Base-by-base conservation (phyloP, 2,888 invertebrate species). In the Eristalis arbustorum region DNA sequence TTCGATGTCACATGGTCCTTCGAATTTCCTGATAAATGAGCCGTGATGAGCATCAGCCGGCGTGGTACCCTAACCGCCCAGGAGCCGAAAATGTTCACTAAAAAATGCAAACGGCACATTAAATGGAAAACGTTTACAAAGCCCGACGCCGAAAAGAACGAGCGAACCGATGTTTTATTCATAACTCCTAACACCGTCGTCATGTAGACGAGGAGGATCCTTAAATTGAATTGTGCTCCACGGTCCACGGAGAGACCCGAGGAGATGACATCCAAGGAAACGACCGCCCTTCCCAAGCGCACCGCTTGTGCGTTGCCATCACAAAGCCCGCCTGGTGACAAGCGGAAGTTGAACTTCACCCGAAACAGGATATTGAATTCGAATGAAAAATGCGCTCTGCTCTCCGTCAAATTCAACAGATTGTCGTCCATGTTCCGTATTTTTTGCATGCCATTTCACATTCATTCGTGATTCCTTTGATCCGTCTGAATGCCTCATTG, bases 381-480 rank as follows among this genome's bases (percentile, higher is more conserved):
- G 18, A 49, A 49, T 49, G 49, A 49, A 49, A 49, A 49, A 49
- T 49, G 49, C 18, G n/a, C 18, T 8, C 6, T n/a, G 5, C 6
- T 13, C 42, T 6, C n/a, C 42, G 4, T 4, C 42, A 4, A 49
- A 6, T n/a, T 49, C 49, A 49, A 49, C 49, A 49, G 49, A 49
- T 49, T 49, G 49, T 42, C n/a, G n/a, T 18, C 18, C 49, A 10
- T 49, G 8, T 22, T 49, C 49, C 18, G n/a, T n/a, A n/a, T 18
- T 8, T 67, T 76, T 67, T 76, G 13, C 61, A 76, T 67, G 49
- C 68, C 61, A 56, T 76, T 40, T 18, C 13, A 10, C 5, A 64
- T 13, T 66, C 37, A 66, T 37, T 49, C 49, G 25, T 1, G 25
- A 25, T 25, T 25, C 74, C 57, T 31, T 57, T 66, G 61, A 76